Evolutionary conservation across 1,140 invertebrate genomes (phyloP).

Genomic region (Megalopta genalis): DNA sequence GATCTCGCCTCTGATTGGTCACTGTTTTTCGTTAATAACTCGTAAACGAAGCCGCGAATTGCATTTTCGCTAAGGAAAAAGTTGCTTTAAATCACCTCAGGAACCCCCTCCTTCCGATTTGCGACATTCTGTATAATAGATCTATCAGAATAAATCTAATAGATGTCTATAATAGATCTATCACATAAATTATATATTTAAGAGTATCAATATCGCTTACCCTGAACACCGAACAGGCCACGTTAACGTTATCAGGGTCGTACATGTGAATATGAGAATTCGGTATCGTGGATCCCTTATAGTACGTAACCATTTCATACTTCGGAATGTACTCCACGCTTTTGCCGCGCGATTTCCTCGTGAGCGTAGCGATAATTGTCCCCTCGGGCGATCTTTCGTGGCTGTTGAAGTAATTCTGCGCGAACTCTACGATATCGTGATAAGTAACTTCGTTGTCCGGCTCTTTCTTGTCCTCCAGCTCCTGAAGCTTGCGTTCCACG

Average conservation of each 20-base stretch:
- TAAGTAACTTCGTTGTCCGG: conserved; percentile 81
- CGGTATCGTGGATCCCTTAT: conserved; percentile 92
- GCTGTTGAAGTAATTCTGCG: conserved; percentile 95
- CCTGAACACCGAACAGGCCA: conserved; percentile 94
- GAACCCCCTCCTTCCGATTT: too few species aligned
- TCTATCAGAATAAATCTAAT: too few species aligned
- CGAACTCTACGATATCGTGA: conserved; percentile 95
- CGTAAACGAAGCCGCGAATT: too few species aligned
- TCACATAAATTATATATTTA: not conserved
- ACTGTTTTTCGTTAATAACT: too few species aligned
- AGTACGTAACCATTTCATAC: conserved; percentile 95
- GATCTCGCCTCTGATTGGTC: too few species aligned
- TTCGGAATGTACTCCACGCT: conserved; percentile 90
- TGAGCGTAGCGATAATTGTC: conserved; percentile 94
- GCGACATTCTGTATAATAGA: too few species aligned
- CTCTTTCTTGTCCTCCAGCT: conserved; percentile 84
- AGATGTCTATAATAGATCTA: too few species aligned
- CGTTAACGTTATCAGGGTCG: conserved; percentile 95
- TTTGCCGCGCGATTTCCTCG: conserved; percentile 87
- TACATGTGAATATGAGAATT: conserved; percentile 97
- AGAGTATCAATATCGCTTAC: conserved; percentile 81
- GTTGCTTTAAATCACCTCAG: too few species aligned
- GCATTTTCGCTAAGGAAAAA: too few species aligned
- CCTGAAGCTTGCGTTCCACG: conserved; percentile 91
- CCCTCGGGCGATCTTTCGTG: conserved; percentile 92